Percentiles rank a stretch among this genome's conserved stretches.
Evolutionary conservation across 2,888 invertebrate species (phyloP).

Genomic region (Aricia artaxerxes): DNA sequence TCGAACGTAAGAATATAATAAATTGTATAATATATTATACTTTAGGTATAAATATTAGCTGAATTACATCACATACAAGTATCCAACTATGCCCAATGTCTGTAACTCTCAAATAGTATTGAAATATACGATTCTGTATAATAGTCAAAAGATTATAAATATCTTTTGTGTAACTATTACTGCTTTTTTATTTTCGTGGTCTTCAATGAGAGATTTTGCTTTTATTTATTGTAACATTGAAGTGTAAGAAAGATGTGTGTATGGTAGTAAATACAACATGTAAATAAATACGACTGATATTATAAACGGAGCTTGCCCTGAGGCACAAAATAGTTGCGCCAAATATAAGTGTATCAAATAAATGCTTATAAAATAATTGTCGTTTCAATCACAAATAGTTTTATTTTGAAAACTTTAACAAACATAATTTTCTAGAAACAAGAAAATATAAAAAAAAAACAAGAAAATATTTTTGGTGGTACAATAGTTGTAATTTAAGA

Average conservation of each 20-base stretch:
- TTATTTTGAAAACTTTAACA: not conserved
- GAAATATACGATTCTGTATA: not conserved
- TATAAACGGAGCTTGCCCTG: slow-evolving; percentile 46
- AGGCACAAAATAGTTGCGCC: slow-evolving; percentile 62
- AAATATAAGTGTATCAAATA: slow-evolving; percentile 48
- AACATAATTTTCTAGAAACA: too few species aligned
- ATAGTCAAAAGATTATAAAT: not conserved
- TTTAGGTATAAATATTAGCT: not conserved
- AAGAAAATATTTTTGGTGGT: too few species aligned
- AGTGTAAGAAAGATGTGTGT: not conserved
- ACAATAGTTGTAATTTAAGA: not conserved
- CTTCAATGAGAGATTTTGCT: not conserved
- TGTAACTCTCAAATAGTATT: not conserved
- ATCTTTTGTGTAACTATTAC: not conserved
- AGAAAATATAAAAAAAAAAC: too few species aligned
- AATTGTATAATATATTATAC: not conserved
- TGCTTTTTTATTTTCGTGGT: not conserved
- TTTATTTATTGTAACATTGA: not conserved
- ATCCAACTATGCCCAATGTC: not conserved
- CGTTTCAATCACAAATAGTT: not conserved
- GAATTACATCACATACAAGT: not conserved
- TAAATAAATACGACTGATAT: slow-evolving; percentile 51
- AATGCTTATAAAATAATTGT: not conserved
- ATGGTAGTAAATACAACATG: not conserved
- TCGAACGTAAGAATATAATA: not conserved